Conservation (phyloP, 2,797 vertebrate species). For the Phoxinus dragarum region DNA sequence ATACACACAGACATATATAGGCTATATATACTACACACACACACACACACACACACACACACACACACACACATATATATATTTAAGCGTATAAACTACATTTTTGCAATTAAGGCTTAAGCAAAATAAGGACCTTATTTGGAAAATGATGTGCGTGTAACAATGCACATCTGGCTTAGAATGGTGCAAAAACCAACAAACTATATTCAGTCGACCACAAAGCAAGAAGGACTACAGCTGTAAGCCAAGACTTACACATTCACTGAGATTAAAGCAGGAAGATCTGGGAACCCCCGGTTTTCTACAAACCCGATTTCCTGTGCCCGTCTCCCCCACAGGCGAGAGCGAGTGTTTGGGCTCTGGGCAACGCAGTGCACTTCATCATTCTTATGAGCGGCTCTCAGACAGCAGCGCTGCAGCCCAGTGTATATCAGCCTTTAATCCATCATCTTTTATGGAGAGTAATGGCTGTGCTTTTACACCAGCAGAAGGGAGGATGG, state of each 20-base stretch:
- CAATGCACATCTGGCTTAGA: background rate
- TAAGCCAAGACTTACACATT: slow-evolving; percentile 33
- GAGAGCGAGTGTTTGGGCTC: slow-evolving; percentile 73
- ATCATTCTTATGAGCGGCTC: slow-evolving; percentile 84
- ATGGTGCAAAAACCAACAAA: background rate
- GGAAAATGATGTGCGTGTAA: background rate
- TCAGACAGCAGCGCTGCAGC: slow-evolving; percentile 70
- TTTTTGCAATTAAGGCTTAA: background rate
- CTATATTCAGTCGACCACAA: slow-evolving; percentile 17
- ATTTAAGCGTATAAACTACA: background rate
- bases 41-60: no score
- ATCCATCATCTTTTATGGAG: slow-evolving; percentile 88
- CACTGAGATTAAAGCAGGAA: slow-evolving; percentile 54
- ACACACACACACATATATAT: no score
- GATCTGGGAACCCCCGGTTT: slow-evolving; percentile 41
- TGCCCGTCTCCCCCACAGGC: slow-evolving; percentile 68
- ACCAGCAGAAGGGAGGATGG: slow-evolving; percentile 69
- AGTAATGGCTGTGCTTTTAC: slow-evolving; percentile 81
- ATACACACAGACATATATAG: no score
- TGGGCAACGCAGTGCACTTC: slow-evolving; percentile 77
- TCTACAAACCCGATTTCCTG: slow-evolving; percentile 67
- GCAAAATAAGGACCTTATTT: background rate
- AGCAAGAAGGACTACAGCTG: slow-evolving; percentile 22
- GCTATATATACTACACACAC: no score
- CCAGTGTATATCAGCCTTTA: slow-evolving; percentile 77